These are phyloP conservation scores for Rousettus leschenaultii DNA, from an alignment of 2,113 vertebrate species.

Conservation along the genomic window DNA sequence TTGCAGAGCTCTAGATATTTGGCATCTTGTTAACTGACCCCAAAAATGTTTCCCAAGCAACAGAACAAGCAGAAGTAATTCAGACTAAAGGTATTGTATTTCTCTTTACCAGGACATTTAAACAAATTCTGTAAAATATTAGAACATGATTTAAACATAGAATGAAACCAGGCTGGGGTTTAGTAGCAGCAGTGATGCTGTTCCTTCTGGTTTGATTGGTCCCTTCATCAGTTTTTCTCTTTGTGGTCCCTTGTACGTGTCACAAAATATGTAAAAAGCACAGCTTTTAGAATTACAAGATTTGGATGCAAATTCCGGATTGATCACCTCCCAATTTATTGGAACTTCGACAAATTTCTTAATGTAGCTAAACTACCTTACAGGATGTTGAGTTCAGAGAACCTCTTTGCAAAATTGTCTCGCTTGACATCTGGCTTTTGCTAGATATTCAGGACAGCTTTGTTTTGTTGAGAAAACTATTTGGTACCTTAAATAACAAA, in stretches of 20 bases:
- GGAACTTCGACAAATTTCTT: background rate
- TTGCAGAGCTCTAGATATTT: constrained; percentile 75
- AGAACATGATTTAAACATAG: background rate
- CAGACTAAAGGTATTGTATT: constrained; percentile 7
- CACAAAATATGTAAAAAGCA: background rate
- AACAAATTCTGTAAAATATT: constrained; percentile 22
- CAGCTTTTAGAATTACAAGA: background rate
- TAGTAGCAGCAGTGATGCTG: background rate
- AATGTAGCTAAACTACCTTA: background rate
- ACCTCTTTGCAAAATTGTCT: background rate
- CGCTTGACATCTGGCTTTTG: background rate
- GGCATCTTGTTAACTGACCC: constrained; percentile 69
- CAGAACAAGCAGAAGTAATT: constrained; percentile 54
- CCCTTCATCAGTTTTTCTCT: background rate
- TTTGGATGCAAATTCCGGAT: background rate
- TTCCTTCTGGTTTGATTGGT: background rate
- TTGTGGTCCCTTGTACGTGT: background rate
- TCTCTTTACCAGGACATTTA: constrained; percentile 8
- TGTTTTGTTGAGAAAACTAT: constrained; percentile 20
- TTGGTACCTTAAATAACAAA: constrained; percentile 24
- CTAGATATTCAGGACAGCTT: background rate
- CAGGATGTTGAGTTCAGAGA: background rate
- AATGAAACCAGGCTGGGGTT: background rate
- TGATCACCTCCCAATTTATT: background rate
- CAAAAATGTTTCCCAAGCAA: constrained; percentile 57